Evolutionary conservation across 2,113 vertebrate species (phyloP), one percentile per base, ranked within the genome.

Genomic region (Loxodonta africana): DNA sequence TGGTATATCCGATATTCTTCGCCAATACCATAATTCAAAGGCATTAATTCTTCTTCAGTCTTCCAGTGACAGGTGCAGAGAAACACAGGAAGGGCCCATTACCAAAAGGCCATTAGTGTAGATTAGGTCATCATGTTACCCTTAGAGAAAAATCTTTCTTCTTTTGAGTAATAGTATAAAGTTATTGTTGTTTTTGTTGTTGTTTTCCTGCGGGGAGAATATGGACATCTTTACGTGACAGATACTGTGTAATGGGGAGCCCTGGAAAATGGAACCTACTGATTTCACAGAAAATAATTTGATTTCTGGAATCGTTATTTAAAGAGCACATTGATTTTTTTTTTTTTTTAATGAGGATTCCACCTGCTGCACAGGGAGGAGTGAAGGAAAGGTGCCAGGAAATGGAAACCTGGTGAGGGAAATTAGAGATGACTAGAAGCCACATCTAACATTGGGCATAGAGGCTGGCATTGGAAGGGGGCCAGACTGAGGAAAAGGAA

Each of bases 231-330:
- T 62, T 33, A 93, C 69, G 11, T 81, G 91, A 94, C 37, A 92
- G 48, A 74, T 65, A 88, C 73, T 95, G 41, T 80, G 10, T 82
- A 81, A 95, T 2, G 2, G 17, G 83, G 28, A 88, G 80, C 41
- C 46, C 69, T 92, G 30, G 53, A 21, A 84, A 95, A 76, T 0
- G 26, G 60, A 92, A 8, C 6, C 71, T 76, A 26, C 51, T 96
- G 53, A 44, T 97, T 91, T 88, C 88, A 60, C 51, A 88, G 78
- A 83, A 37, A 91, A 94, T 93, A 73, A 95, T 77, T 82, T 97
- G 78, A 60, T 95, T 94, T 88, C 30, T 96, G 33, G 46, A 93
- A 81, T 81, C 53, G 4, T 74, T 96, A 63, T 78, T 96, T 97
- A 95, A 96, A 95, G 57, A 98, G 41, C 41, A 46, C 26, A 95